A percentile compares a stretch with the other conserved stretches of the same genome.
These are phyloP conservation scores for Sebastes steindachneri DNA, from an alignment of 2,797 vertebrate species.

Conservation along the genomic window DNA sequence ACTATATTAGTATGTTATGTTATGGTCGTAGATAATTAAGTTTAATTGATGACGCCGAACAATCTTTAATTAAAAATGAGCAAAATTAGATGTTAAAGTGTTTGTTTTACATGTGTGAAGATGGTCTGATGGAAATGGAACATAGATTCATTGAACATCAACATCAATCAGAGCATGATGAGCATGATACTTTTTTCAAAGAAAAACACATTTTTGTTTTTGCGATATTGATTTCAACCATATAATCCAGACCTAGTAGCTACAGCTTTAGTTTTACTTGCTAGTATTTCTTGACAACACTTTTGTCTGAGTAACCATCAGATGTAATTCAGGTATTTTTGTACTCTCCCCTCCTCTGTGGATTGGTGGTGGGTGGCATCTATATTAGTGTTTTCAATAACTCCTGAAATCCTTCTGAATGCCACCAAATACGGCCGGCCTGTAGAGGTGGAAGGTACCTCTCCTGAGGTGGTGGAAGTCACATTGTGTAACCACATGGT, in stretches of 20 bases:
- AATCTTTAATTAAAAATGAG: neutral
- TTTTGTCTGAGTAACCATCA: neutral
- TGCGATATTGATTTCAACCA: neutral
- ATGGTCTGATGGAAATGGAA: neutral
- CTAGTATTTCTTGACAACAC: neutral
- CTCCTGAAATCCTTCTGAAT: slow-evolving; percentile 15
- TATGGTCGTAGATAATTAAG: too few species aligned
- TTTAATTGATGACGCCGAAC: neutral
- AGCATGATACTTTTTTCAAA: neutral
- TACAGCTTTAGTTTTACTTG: neutral
- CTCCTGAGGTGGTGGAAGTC: slow-evolving; percentile 58
- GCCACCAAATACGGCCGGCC: slow-evolving; percentile 16
- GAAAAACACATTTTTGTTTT: neutral
- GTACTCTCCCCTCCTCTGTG: neutral
- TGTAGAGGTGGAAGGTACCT: slow-evolving; percentile 31
- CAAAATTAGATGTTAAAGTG: neutral
- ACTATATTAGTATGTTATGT: neutral
- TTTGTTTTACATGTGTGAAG: neutral
- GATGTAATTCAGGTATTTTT: neutral
- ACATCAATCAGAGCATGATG: neutral
- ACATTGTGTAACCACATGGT: slow-evolving; percentile 53
- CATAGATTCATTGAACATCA: neutral
- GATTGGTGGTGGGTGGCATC: neutral
- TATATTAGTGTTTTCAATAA: neutral
- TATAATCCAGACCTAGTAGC: neutral